A percentile compares a stretch with the other conserved stretches of the same genome.
Evolutionary conservation across 1,140 invertebrate species (phyloP).

Genomic region (Brachionus rotundiformis): DNA sequence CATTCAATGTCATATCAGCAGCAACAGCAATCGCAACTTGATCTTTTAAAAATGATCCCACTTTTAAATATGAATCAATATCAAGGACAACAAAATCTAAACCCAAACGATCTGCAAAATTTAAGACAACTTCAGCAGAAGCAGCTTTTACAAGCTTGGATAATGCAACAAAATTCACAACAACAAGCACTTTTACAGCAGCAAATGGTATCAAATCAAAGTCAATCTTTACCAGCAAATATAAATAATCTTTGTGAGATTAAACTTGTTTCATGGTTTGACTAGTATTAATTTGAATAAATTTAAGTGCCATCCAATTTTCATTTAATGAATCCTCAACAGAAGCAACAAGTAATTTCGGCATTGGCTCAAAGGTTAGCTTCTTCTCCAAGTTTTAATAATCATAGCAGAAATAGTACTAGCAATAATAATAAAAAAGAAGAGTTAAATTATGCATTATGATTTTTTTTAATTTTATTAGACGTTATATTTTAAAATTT

Average conservation of each 20-base stretch:
- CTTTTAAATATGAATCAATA: slow-evolving; percentile 33
- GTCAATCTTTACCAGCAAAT: not conserved
- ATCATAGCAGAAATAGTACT: slow-evolving; percentile 5
- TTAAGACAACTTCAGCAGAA: slow-evolving; percentile 15
- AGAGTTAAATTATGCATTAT: slow-evolving; percentile 26
- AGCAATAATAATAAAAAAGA: slow-evolving; percentile 41
- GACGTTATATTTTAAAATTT: slow-evolving; percentile 10
- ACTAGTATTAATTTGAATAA: not conserved
- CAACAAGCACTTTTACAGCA: not conserved
- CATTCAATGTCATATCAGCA: not conserved
- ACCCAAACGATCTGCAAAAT: not conserved
- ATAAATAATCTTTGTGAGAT: not conserved
- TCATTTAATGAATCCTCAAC: slow-evolving; percentile 23
- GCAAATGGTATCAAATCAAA: slow-evolving; percentile 1
- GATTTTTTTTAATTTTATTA: slow-evolving; percentile 6
- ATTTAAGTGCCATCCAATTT: slow-evolving; percentile 38
- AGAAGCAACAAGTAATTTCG: slow-evolving; percentile 32
- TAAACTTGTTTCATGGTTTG: not conserved
- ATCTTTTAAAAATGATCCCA: slow-evolving; percentile 6
- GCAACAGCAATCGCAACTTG: slow-evolving; percentile 3
- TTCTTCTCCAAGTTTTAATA: slow-evolving; percentile 41
- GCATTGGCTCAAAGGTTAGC: slow-evolving; percentile 42
- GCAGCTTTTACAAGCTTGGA: not conserved
- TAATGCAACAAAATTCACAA: slow-evolving; percentile 7
- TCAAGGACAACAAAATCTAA: slow-evolving; percentile 16